Percentiles rank a stretch among this genome's conserved stretches.
These are phyloP conservation scores for Steinernema khuongi DNA, from an alignment of 1,140 invertebrate genomes.

Conservation along the genomic window DNA sequence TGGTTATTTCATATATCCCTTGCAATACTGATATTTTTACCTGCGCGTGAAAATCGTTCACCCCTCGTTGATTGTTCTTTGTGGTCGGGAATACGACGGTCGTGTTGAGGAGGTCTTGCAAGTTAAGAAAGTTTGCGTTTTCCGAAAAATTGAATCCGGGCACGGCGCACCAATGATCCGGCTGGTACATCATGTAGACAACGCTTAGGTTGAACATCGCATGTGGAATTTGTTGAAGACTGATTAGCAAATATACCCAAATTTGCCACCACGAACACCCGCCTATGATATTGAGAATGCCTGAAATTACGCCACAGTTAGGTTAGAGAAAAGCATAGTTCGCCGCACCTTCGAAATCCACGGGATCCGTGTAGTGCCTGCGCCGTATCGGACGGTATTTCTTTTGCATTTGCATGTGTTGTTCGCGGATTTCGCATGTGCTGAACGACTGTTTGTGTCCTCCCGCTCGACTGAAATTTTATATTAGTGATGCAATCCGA, in stretches of 20 bases:
- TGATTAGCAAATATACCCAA: constrained; percentile 56
- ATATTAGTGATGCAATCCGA: neutral
- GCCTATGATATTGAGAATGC: constrained; percentile 57
- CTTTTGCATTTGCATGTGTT: constrained; percentile 55
- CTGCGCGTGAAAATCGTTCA: constrained; percentile 47
- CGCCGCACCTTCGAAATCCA: constrained; percentile 52
- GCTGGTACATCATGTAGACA: constrained; percentile 59
- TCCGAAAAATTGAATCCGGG: constrained; percentile 46
- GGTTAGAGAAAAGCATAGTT: neutral
- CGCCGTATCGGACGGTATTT: constrained; percentile 45
- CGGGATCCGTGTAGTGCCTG: constrained; percentile 53
- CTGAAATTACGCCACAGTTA: constrained; percentile 24
- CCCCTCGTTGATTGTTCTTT: constrained; percentile 45
- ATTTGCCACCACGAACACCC: constrained; percentile 58
- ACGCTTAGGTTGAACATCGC: constrained; percentile 58
- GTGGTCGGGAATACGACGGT: constrained; percentile 51
- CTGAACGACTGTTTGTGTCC: constrained; percentile 54
- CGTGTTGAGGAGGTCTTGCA: constrained; percentile 41
- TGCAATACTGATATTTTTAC: constrained; percentile 30
- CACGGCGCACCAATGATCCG: constrained; percentile 51
- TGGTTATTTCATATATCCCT: neutral
- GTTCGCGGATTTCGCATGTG: constrained; percentile 54
- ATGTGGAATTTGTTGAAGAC: constrained; percentile 56
- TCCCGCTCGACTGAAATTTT: constrained; percentile 17
- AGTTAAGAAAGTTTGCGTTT: constrained; percentile 10